Evolutionary conservation across 2,888 invertebrate genomes (phyloP), one percentile per base, ranked within the genome.

Genomic region (Phyllotreta striolata): DNA sequence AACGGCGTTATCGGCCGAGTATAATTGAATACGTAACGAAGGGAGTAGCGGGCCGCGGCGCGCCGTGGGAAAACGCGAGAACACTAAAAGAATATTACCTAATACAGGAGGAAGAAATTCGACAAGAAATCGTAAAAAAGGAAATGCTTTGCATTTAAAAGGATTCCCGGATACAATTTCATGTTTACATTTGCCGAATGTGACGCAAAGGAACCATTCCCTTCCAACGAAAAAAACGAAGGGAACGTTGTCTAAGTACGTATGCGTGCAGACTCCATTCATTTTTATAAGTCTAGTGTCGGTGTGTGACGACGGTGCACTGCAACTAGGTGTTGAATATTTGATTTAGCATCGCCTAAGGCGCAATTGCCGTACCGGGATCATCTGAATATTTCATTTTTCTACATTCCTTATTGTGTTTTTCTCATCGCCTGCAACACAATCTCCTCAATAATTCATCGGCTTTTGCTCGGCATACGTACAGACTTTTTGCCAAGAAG

Each of bases 401-500:
- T 58, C 66, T 67, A 68, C 68, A 70, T 73, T 69, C 68, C 69
- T 65, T 69, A 71, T 70, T 72, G 67, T 71, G 73, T 72, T 73
- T 76, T 70, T 73, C 72, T 77, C 74, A 74, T 72, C 73, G 74
- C 70, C 73, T 75, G 74, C 77, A 77, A 76, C 77, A 74, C 76
- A 76, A 77, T 76, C 78, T 76, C 72, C 73, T 75, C 69, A 72
- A 75, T 74, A 73, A 75, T 75, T 74, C 72, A 75, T 72, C 38
- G 6, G 51, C 40, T 51, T 70, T 66, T 58, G 54, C 55, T 63
- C 58, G 58, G 67, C 62, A 68, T 66, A 64, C 54, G 56, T 66
- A 61, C 46, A 43, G 64, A 62, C 63, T 60, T 68, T 64, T 66
- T 62, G 66, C 67, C 63, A 54, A 56, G 55, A 64, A 59, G 40